These are phyloP conservation scores for Crypturellus tataupa DNA, from an alignment of 2,797 vertebrate species.

Conservation along the genomic window DNA sequence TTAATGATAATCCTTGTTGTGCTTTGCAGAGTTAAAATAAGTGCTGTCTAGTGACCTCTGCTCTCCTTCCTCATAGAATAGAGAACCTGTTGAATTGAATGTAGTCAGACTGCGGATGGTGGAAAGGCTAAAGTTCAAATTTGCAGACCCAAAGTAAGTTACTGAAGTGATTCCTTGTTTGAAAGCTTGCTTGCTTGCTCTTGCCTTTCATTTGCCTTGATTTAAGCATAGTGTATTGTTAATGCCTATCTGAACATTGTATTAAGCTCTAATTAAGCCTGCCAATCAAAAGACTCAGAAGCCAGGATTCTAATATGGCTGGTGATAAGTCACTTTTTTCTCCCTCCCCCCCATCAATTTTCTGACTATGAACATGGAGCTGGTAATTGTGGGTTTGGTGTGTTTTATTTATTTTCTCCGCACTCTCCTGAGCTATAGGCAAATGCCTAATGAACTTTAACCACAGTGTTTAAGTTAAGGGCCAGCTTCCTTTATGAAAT, in stretches of 20 bases:
- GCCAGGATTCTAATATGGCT: conserved; percentile 14
- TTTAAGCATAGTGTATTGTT: conserved; percentile 52
- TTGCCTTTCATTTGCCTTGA: conserved; percentile 59
- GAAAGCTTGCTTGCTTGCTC: not conserved
- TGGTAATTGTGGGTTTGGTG: not conserved
- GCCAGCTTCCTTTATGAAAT: not conserved
- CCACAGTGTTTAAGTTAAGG: not conserved
- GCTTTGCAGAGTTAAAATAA: conserved; percentile 47
- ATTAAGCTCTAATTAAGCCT: conserved; percentile 77
- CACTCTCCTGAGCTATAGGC: conserved; percentile 28
- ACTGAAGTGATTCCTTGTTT: conserved; percentile 46
- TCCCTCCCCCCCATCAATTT: conserved; percentile 3
- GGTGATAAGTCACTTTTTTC: conserved; percentile 36
- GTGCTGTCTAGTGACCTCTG: conserved; percentile 53
- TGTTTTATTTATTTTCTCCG: not conserved
- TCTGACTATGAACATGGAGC: conserved; percentile 39
- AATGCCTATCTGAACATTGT: conserved; percentile 57
- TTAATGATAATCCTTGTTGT: conserved; percentile 58
- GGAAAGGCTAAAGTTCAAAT: conserved; percentile 90
- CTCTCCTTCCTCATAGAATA: conserved; percentile 74
- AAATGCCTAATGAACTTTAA: conserved; percentile 42
- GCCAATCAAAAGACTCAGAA: conserved; percentile 54
- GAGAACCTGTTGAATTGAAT: conserved; percentile 86
- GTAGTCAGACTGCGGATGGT: conserved; percentile 87
- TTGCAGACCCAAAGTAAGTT: conserved; percentile 90